phyloP scores from a whole-genome alignment of 2,888 invertebrate genomes.

The Erpobdella octoculata region DNA sequence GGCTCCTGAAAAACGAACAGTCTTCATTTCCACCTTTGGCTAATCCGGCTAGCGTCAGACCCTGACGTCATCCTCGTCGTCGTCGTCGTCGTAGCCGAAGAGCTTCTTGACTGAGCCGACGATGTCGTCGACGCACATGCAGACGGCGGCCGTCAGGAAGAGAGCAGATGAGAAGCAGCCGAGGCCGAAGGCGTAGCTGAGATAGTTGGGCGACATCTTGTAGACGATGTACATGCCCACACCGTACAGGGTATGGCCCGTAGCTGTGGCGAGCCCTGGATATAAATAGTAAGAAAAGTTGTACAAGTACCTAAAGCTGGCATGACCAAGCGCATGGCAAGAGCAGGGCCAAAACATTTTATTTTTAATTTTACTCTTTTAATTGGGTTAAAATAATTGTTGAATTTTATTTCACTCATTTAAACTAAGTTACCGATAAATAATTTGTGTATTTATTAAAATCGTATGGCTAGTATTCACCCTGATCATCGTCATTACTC shows the following conservation, averaged over 20 bases:
- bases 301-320: too few relatives aligned
- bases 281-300: too few relatives aligned
- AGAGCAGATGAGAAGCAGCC: conserved; percentile 50
- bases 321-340: too few relatives aligned
- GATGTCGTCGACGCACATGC: conserved; percentile 37
- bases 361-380: too few relatives aligned
- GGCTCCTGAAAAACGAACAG: too few relatives aligned
- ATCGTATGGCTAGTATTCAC: neutral
- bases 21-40: too few relatives aligned
- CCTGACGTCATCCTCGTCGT: conserved; percentile 27
- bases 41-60: conserved; percentile 20
- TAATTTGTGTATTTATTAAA: too few relatives aligned
- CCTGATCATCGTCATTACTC: neutral
- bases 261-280: conserved; percentile 46
- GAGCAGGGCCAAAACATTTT: too few relatives aligned
- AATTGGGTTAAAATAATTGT: too few relatives aligned
- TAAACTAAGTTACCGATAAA: too few relatives aligned
- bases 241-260: conserved; percentile 49
- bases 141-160: conserved; percentile 40
- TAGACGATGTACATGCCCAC: conserved; percentile 44
- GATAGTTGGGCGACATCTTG: conserved; percentile 41
- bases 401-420: too few relatives aligned
- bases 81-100: conserved; percentile 25
- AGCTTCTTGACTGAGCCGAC: conserved; percentile 32
- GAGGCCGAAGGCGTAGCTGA: conserved; percentile 48